Conservation (phyloP, 2,888 invertebrate genomes). For the Dioctria linearis region DNA sequence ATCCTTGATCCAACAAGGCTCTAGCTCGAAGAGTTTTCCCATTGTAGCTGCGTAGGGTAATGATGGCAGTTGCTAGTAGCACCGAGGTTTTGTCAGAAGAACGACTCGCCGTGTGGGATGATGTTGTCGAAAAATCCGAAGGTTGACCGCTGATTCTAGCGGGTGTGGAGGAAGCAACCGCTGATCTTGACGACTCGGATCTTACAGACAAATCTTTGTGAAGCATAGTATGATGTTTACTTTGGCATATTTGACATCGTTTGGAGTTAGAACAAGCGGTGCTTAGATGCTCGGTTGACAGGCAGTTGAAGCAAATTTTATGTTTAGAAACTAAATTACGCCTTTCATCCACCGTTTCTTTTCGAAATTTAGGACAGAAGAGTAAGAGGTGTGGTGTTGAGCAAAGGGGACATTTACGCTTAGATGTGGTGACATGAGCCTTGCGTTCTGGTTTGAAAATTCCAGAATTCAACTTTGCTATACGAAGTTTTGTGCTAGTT, state of each 20-base stretch:
- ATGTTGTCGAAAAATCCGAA: too few relatives aligned
- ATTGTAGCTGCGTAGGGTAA: background rate
- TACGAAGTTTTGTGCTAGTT: background rate
- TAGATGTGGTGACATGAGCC: background rate
- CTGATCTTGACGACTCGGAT: background rate
- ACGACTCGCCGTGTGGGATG: background rate
- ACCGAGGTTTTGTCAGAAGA: background rate
- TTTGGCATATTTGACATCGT: background rate
- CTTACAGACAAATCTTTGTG: background rate
- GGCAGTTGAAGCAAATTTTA: background rate
- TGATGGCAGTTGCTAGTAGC: background rate
- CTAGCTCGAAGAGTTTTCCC: background rate
- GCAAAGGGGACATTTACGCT: background rate
- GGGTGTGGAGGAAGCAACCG: background rate
- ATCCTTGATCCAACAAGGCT: background rate
- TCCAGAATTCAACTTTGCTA: background rate
- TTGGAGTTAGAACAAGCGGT: background rate
- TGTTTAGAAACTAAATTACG: background rate
- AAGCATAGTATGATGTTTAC: background rate
- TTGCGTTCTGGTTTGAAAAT: background rate
- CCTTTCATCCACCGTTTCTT: background rate
- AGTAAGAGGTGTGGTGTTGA: background rate
- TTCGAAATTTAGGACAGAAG: background rate
- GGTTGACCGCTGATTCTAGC: too few relatives aligned
- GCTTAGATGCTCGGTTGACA: background rate